Base-by-base conservation (phyloP, 2,888 invertebrate species). In the Athrips mouffetella region DNA sequence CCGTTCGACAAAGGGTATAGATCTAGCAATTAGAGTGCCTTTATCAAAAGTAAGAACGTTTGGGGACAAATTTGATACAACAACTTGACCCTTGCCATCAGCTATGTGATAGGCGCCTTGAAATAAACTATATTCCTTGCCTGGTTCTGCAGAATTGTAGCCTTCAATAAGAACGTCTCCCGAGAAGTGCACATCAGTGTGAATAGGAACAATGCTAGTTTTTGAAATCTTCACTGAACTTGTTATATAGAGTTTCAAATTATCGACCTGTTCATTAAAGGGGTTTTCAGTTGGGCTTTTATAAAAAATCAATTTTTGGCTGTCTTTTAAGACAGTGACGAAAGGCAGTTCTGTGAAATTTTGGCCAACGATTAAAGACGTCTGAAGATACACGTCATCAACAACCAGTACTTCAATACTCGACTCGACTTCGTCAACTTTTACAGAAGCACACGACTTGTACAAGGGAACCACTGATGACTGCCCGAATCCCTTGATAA, bases 401-500 rank as follows among this genome's bases (percentile, higher is more conserved):
- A 54, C 51, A 13, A 53, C 39, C 1, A 53, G 44, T 7, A 49
- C 47, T n/a, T 41, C 47, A 1, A 55, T 18, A 2, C 1, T 1
- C 3, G 47, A 31, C 8, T 54, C 53, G 2, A 57, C 40, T 3
- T 52, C 52, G 37, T 58, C 55, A 2, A 57, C 8, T 47, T 35
- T 48, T 16, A 58, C 6, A 10, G 20, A 25, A 18, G 53, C 21
- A 20, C 15, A 7, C 4, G 48, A 47, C 44, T 49, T 54, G 13
- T 47, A 55, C 20, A 51, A 16, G 4, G 58, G 56, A 7, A 20
- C 8, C 23, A 55, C 49, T 6, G 41, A 30, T 7, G 50, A 51
- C 23, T 57, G 46, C 3, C 55, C 57, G 42, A 60, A 54, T 8
- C 58, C 57, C 37, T 41, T 51, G 3, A 58, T 37, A 6, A 48